Conservation (phyloP, 2,888 invertebrate species). For the Eulithis testata region DNA sequence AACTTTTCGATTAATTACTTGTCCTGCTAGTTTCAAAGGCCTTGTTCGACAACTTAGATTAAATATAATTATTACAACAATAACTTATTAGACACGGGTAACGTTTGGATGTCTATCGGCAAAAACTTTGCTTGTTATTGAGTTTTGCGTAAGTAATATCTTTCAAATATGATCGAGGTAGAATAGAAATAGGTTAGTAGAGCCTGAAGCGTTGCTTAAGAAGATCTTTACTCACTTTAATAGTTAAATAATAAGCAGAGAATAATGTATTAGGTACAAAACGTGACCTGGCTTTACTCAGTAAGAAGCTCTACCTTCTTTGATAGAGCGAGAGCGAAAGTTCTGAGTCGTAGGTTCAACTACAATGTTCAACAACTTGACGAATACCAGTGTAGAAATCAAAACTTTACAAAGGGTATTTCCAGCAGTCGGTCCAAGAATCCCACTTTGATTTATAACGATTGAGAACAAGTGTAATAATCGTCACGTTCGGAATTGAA, state of each 20-base stretch:
- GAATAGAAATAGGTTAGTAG: background rate
- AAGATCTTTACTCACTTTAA: too few species aligned
- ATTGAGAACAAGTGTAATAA: conserved; percentile 32
- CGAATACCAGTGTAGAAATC: background rate
- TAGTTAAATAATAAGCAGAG: too few species aligned
- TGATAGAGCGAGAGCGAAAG: too few species aligned
- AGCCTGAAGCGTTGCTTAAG: too few species aligned
- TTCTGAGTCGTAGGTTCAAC: too few species aligned
- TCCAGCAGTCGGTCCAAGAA: conserved; percentile 1
- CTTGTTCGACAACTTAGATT: conserved; percentile 28
- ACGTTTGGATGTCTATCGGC: conserved; percentile 9
- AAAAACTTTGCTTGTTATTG: conserved; percentile 21
- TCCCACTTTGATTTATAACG: conserved; percentile 22
- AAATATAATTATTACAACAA: conserved; percentile 29
- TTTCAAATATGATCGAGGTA: background rate
- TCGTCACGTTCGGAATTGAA: conserved; percentile 36
- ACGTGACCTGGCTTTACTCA: too few species aligned
- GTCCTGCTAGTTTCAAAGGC: conserved; percentile 32
- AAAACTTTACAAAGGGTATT: conserved; percentile 1
- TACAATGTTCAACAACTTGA: too few species aligned
- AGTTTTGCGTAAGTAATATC: background rate
- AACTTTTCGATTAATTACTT: conserved; percentile 32
- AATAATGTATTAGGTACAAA: too few species aligned
- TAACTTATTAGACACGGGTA: conserved; percentile 22
- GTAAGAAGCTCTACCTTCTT: too few species aligned